Evolutionary conservation across 2,113 vertebrate genomes (phyloP).

Genomic region (Psittacus erithacus): DNA sequence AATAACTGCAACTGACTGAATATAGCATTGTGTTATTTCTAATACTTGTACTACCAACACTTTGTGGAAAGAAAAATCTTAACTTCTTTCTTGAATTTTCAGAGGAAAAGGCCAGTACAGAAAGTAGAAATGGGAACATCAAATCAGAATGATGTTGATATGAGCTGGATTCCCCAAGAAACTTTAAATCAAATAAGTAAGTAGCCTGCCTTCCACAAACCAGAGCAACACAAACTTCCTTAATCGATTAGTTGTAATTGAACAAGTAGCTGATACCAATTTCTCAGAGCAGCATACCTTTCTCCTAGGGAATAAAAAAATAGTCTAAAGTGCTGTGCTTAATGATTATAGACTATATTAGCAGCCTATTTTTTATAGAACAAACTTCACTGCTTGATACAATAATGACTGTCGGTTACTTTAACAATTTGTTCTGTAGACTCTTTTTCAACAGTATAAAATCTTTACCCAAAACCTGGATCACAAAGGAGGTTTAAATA

Average conservation of each 20-base stretch:
- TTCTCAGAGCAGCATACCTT: background rate
- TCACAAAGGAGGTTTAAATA: background rate
- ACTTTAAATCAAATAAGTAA: slow-evolving; percentile 98
- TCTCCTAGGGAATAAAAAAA: background rate
- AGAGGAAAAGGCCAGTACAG: slow-evolving; percentile 91
- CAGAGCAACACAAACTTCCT: background rate
- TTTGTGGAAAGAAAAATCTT: background rate
- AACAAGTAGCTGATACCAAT: background rate
- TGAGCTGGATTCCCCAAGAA: slow-evolving; percentile 99
- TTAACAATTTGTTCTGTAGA: background rate
- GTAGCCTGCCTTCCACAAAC: slow-evolving; percentile 54
- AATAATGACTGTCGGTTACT: background rate
- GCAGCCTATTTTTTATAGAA: background rate
- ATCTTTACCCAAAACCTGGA: background rate
- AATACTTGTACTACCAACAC: background rate
- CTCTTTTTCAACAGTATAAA: background rate
- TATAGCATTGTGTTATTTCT: background rate
- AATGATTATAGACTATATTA: background rate
- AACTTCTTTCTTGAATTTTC: background rate
- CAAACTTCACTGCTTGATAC: background rate
- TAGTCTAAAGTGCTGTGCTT: background rate
- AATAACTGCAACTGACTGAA: background rate
- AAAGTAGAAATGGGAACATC: slow-evolving; percentile 98
- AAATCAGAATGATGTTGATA: slow-evolving; percentile 94
- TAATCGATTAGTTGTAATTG: background rate